Conservation (phyloP, 1,140 invertebrate genomes). For the Macrostomum lignano region DNA sequence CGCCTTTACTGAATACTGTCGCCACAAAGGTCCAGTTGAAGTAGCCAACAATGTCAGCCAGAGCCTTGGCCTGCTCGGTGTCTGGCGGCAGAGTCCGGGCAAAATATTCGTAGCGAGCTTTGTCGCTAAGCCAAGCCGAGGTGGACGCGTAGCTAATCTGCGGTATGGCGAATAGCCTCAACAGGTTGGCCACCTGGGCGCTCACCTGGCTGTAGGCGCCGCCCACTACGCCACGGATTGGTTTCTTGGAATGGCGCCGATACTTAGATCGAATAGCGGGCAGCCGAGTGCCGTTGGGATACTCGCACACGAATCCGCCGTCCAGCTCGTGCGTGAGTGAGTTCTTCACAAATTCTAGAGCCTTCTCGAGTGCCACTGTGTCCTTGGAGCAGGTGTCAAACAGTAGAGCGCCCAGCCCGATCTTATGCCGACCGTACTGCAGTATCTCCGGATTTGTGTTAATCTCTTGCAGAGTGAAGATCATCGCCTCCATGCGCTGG, state of each 20-base stretch:
- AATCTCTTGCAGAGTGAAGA: too few relatives aligned
- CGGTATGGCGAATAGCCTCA: constrained; percentile 40
- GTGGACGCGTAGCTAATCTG: constrained; percentile 47
- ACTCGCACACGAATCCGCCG: constrained; percentile 12
- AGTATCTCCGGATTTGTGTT: too few relatives aligned
- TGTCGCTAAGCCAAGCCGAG: constrained; percentile 35
- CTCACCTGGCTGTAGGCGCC: constrained; percentile 38
- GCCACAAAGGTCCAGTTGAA: constrained; percentile 9
- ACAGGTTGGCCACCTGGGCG: constrained; percentile 39
- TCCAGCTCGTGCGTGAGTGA: constrained; percentile 26
- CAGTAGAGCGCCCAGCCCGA: constrained; percentile 41
- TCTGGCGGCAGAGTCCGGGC: constrained; percentile 13
- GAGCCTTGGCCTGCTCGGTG: constrained; percentile 16
- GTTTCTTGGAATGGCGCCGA: constrained; percentile 33
- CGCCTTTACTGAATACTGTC: constrained; percentile 6
- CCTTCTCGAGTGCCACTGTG: constrained; percentile 50
- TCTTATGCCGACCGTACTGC: constrained; percentile 32
- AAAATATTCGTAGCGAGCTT: constrained; percentile 7
- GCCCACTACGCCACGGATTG: constrained; percentile 37
- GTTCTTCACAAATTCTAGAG: constrained; percentile 43
- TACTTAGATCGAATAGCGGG: too few relatives aligned
- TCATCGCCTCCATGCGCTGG: too few relatives aligned
- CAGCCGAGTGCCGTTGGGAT: constrained; percentile 12
- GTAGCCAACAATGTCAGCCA: constrained; percentile 6
- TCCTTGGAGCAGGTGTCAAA: constrained; percentile 49